Evolutionary conservation across 2,888 invertebrate species (phyloP).

Genomic region (Stenichneumon culpator): DNA sequence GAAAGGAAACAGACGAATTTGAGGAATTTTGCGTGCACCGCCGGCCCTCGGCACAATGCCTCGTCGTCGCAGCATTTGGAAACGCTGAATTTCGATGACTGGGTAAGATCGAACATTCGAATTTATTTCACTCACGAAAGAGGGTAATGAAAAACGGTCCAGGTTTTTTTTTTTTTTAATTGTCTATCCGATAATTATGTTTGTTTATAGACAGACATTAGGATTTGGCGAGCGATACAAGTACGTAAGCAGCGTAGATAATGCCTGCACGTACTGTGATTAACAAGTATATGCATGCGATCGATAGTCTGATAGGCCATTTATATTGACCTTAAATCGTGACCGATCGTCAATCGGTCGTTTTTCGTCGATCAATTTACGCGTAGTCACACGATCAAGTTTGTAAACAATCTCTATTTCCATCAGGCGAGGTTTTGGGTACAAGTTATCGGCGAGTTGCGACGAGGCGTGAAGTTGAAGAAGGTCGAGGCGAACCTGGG

Average conservation of each 20-base stretch:
- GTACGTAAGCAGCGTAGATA: constrained; percentile 87
- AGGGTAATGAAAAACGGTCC: neutral
- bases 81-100: constrained; percentile 94
- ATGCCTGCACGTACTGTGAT: constrained; percentile 87
- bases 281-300: constrained; percentile 37
- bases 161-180: neutral
- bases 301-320: neutral
- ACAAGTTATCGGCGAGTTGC: constrained; percentile 96
- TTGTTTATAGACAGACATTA: constrained; percentile 88
- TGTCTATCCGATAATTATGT: constrained; percentile 41
- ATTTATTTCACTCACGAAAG: neutral
- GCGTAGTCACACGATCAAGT: neutral
- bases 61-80: constrained; percentile 90
- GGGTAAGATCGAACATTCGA: constrained; percentile 88
- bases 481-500: constrained; percentile 87
- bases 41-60: constrained; percentile 87
- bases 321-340: too few relatives aligned
- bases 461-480: constrained; percentile 97
- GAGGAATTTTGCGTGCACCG: constrained; percentile 86
- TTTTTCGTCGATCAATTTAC: neutral
- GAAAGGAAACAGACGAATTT: constrained; percentile 85
- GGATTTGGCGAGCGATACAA: constrained; percentile 93
- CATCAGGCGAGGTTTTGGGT: constrained; percentile 96
- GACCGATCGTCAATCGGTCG: too few relatives aligned
- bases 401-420: constrained; percentile 58